Conservation (phyloP, 2,797 vertebrate genomes). For the Acanthornis magna region DNA sequence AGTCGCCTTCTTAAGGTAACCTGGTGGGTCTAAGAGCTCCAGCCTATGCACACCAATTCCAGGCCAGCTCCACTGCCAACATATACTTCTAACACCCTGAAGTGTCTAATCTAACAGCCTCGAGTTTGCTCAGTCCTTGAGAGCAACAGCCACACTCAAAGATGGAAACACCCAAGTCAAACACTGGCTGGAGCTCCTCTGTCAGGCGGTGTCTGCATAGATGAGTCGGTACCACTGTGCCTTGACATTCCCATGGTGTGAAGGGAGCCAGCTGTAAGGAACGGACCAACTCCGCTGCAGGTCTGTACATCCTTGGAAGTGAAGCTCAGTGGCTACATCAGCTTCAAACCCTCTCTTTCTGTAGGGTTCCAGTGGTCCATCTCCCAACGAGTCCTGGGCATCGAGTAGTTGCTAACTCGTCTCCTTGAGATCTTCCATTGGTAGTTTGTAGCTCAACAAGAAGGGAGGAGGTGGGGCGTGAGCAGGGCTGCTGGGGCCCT, state of each 20-base stretch:
- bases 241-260: neutral
- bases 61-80: slow-evolving; percentile 34
- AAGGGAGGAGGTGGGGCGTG: slow-evolving; percentile 76
- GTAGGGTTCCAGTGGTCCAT: slow-evolving; percentile 69
- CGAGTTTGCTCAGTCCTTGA: slow-evolving; percentile 41
- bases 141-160: slow-evolving; percentile 41
- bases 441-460: slow-evolving; percentile 77
- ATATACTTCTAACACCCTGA: slow-evolving; percentile 3
- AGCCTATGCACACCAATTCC: neutral
- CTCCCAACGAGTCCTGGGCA: slow-evolving; percentile 60
- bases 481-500: slow-evolving; percentile 77
- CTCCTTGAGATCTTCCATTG: slow-evolving; percentile 84
- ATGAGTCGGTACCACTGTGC: slow-evolving; percentile 44
- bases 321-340: slow-evolving; percentile 63
- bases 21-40: neutral
- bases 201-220: slow-evolving; percentile 58
- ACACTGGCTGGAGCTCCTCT: slow-evolving; percentile 41
- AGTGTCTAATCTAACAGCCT: slow-evolving; percentile 43
- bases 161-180: slow-evolving; percentile 45
- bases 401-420: slow-evolving; percentile 85
- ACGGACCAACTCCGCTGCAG: slow-evolving; percentile 54
- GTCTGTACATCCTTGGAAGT: slow-evolving; percentile 54
- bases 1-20: slow-evolving; percentile 6
- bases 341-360: slow-evolving; percentile 61
- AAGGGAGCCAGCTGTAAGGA: slow-evolving; percentile 59